Percentiles rank a stretch among this genome's conserved stretches.
These are phyloP conservation scores for Pissodes strobi DNA, from an alignment of 1,140 invertebrate genomes.

Conservation along the genomic window DNA sequence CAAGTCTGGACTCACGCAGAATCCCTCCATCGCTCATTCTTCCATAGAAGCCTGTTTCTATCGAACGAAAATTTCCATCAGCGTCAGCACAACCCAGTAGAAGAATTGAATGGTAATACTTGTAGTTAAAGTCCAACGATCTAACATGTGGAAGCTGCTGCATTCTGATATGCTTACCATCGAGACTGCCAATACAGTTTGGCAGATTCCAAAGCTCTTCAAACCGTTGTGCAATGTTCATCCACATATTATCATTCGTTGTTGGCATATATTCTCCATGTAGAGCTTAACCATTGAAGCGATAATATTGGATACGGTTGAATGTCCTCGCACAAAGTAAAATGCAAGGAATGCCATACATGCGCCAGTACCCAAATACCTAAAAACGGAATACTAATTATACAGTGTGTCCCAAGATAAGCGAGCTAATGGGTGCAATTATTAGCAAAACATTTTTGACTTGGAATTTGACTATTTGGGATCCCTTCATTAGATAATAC, in stretches of 20 bases:
- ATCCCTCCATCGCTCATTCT: slow-evolving; percentile 33
- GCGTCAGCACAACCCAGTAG: slow-evolving; percentile 21
- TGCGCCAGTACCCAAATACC: no score
- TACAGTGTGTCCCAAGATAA: no score
- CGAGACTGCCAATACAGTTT: slow-evolving; percentile 54
- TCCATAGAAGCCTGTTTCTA: slow-evolving; percentile 33
- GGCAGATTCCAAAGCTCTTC: slow-evolving; percentile 39
- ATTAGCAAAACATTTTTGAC: no score
- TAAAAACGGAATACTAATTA: no score
- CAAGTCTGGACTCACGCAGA: slow-evolving; percentile 16
- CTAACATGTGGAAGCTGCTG: slow-evolving; percentile 47
- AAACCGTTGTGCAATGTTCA: slow-evolving; percentile 28
- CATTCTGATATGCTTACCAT: slow-evolving; percentile 54
- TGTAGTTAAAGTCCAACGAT: slow-evolving; percentile 56
- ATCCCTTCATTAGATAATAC: no score
- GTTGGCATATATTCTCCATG: slow-evolving; percentile 27
- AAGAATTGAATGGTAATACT: slow-evolving; percentile 42
- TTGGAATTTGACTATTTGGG: no score
- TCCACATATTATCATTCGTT: slow-evolving; percentile 19
- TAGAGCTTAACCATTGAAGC: slow-evolving; percentile 27
- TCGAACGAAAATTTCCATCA: slow-evolving; percentile 28
- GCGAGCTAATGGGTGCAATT: no score
- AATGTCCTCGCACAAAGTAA: no score
- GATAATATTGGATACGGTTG: no score
- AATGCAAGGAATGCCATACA: no score